Base-by-base conservation (phyloP, 2,797 vertebrate species). In the Ispidina lecontei region DNA sequence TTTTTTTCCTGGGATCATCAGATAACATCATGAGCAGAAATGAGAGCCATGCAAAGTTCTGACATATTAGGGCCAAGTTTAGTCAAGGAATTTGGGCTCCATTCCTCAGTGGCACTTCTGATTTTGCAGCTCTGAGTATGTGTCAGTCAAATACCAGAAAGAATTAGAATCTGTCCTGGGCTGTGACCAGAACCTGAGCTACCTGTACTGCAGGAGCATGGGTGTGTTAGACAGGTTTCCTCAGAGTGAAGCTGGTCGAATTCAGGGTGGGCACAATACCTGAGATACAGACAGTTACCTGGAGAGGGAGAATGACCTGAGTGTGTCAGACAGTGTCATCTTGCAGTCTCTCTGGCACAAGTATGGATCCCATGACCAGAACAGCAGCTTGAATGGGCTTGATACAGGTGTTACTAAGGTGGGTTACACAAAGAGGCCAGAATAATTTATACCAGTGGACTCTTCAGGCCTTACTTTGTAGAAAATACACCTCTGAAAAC, bases 151-250 rank as follows among this genome's bases (percentile, higher is more conserved):
- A 54, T 46, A 41, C 20, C 25, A 18, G 65, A 80, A 60, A 46
- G 20, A 7, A 2, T 49, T 86, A 39, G 39, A 54, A 68, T n/a
- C 17, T 19, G 4, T 84, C 21, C 44, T 0, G 12, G 21, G 17
- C 54, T 76, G 22, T 62, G n/a, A 12, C 20, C 29, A 51, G 43
- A 70, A 28, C 17, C 58, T 25, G 9, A 68, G 25, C 56, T 70
- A n/a, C 2, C 1, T 49, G 37, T 77, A 6, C 29, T 0, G 1
- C 52, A 25, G 9, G 47, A 59, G 39, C 22, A 8, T 67, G 46
- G 13, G 3, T 51, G 2, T 54, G 29, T 75, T 78, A 65, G 75
- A 8, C 26, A 52, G 39, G 4, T 76, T 79, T 89, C 47, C 64
- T 70, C 19, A 15, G 39, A 25, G 35, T 25, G 31, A 41, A 56